These are phyloP conservation scores for Halcyon chelicuti DNA, from an alignment of 2,797 vertebrate genomes.

Conservation along the genomic window DNA sequence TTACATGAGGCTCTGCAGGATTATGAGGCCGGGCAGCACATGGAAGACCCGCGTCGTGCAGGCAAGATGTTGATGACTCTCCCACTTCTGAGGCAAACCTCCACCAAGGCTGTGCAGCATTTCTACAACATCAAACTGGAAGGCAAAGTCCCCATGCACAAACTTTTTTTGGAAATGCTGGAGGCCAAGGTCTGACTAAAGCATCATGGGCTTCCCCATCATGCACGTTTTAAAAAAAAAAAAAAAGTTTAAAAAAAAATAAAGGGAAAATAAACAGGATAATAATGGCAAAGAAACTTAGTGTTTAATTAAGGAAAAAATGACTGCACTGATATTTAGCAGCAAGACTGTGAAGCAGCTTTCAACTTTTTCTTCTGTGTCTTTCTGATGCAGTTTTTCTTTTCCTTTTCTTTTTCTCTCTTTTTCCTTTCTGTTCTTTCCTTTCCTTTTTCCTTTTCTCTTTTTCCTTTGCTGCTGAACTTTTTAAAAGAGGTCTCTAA, in stretches of 20 bases:
- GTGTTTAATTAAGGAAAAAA: conserved; percentile 84
- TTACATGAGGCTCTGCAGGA: conserved; percentile 98
- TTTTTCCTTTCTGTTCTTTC: conserved; percentile 61
- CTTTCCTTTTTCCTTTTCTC: conserved; percentile 71
- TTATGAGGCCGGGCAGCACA: conserved; percentile 94
- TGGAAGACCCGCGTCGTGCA: conserved; percentile 94
- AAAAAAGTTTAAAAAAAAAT: conserved; percentile 30
- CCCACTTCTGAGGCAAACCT: conserved; percentile 96
- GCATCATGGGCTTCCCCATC: conserved; percentile 75
- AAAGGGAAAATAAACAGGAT: conserved; percentile 75
- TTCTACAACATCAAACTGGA: conserved; percentile 99
- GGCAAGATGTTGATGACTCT: conserved; percentile 99
- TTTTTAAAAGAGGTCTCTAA: conserved; percentile 85
- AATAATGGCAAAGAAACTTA: conserved; percentile 82
- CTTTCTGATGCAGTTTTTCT: conserved; percentile 81
- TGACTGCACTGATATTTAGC: conserved; percentile 89
- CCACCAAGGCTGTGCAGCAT: conserved; percentile 98
- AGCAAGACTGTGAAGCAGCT: conserved; percentile 90
- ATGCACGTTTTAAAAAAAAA: conserved; percentile 75
- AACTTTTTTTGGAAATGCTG: conserved; percentile 99
- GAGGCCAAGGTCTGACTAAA: conserved; percentile 98
- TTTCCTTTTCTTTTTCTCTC: conserved; percentile 72
- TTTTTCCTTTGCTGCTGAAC: conserved; percentile 79
- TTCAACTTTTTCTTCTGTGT: conserved; percentile 81
- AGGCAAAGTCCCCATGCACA: conserved; percentile 99